Conservation (phyloP, 92 coral and sea anemone species). For the Heteractis magnifica region DNA sequence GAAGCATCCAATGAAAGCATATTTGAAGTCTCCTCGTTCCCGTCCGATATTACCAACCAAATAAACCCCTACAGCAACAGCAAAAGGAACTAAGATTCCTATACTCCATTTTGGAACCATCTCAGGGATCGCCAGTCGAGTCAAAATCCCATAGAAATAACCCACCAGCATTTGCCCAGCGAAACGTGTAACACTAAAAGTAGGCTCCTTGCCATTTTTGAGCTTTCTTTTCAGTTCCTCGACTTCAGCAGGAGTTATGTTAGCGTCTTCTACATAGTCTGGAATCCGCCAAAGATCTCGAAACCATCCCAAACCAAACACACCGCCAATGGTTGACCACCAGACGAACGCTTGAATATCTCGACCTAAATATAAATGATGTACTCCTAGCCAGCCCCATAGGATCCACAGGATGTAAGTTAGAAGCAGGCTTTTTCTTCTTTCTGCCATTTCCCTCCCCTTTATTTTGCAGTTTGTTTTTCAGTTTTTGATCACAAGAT, state of each 20-base stretch:
- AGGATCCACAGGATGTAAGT: constrained; percentile 88
- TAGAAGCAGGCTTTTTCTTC: constrained; percentile 74
- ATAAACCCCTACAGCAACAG: constrained; percentile 94
- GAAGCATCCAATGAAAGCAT: constrained; percentile 72
- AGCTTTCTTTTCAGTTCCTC: constrained; percentile 73
- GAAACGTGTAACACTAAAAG: constrained; percentile 77
- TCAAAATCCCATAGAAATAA: constrained; percentile 87
- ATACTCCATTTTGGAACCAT: constrained; percentile 70
- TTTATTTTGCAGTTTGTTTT: neutral
- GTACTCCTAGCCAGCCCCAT: constrained; percentile 96
- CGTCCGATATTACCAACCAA: constrained; percentile 95
- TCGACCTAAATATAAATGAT: constrained; percentile 91
- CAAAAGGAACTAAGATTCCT: constrained; percentile 77
- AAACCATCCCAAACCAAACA: constrained; percentile 96
- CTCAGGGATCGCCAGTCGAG: constrained; percentile 93
- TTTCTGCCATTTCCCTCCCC: constrained; percentile 43
- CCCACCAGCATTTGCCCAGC: constrained; percentile 99
- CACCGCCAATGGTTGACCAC: constrained; percentile 99
- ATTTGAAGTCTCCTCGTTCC: constrained; percentile 88
- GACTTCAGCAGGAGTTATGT: constrained; percentile 64
- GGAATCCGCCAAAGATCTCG: constrained; percentile 98
- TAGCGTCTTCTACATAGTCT: constrained; percentile 94
- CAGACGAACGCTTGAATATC: constrained; percentile 96
- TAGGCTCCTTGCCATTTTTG: constrained; percentile 73
- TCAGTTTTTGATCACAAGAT: neutral